These are phyloP conservation scores for Parnassius mnemosyne DNA, from an alignment of 2,888 invertebrate genomes.

Conservation along the genomic window DNA sequence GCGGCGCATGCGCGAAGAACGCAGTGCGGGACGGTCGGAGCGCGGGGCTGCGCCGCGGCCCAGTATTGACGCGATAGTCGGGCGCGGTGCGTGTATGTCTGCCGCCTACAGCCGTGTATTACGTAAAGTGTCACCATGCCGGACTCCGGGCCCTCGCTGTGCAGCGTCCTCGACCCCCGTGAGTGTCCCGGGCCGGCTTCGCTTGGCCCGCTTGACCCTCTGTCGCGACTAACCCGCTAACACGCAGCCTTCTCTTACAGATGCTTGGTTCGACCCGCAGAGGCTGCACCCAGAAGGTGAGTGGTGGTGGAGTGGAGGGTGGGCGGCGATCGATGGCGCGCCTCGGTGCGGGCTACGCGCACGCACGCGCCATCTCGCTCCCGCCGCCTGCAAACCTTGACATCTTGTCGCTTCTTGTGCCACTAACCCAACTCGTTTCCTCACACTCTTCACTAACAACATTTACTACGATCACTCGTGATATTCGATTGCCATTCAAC, in stretches of 20 bases:
- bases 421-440: conserved; percentile 27
- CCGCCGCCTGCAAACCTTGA: conserved; percentile 30
- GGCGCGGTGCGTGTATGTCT: conserved; percentile 72
- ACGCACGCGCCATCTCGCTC: conserved; percentile 38
- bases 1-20: conserved; percentile 40
- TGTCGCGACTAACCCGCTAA: conserved; percentile 80
- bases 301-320: conserved; percentile 55
- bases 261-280: conserved; percentile 96
- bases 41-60: conserved; percentile 59
- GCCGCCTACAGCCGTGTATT: conserved; percentile 61
- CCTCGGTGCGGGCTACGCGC: conserved; percentile 37
- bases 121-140: conserved; percentile 75
- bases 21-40: conserved; percentile 41
- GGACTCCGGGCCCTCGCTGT: conserved; percentile 71
- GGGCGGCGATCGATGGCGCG: conserved; percentile 34
- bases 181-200: conserved; percentile 53
- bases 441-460: conserved; percentile 3
- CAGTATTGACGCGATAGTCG: conserved; percentile 80
- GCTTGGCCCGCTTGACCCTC: conserved; percentile 56
- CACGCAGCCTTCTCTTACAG: conserved; percentile 86
- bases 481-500: neutral
- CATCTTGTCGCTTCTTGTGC: conserved; percentile 31
- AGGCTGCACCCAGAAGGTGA: conserved; percentile 95
- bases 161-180: conserved; percentile 75
- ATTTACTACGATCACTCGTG: neutral